phyloP scores from a whole-genome alignment of 2,888 invertebrate genomes.

The Drosophila bunnanda region DNA sequence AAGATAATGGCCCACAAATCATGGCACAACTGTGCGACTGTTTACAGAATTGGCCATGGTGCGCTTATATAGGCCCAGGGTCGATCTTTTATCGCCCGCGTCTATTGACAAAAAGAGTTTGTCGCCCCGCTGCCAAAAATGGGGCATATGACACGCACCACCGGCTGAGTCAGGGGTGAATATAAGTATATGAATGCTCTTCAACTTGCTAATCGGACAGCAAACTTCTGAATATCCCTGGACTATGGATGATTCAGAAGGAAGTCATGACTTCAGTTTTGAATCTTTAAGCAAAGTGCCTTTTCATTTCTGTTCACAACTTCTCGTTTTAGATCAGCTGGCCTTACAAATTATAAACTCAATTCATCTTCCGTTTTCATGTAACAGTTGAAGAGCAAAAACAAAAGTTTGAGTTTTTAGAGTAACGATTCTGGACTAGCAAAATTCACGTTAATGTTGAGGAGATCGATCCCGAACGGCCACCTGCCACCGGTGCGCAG shows the following conservation, averaged over 20 bases:
- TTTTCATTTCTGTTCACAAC: background rate
- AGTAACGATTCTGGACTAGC: constrained; percentile 9
- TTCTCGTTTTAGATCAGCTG: background rate
- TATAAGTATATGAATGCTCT: constrained; percentile 14
- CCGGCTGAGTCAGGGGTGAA: constrained; percentile 5
- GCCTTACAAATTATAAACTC: constrained; percentile 1
- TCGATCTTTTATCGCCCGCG: constrained; percentile 40
- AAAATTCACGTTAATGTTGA: constrained; percentile 37
- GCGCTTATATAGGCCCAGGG: constrained; percentile 51
- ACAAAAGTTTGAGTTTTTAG: background rate
- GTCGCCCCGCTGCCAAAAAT: constrained; percentile 32
- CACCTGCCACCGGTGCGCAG: constrained; percentile 20
- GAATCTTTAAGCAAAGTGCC: background rate
- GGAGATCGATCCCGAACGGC: constrained; percentile 9
- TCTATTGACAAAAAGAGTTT: constrained; percentile 57
- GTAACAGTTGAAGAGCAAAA: background rate
- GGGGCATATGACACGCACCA: constrained; percentile 34
- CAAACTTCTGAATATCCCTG: background rate
- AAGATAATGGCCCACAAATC: constrained; percentile 53
- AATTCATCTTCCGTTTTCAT: constrained; percentile 7
- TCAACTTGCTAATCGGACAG: constrained; percentile 5
- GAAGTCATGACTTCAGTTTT: background rate
- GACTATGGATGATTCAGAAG: background rate
- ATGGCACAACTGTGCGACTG: constrained; percentile 33
- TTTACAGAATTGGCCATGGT: constrained; percentile 56